These are phyloP conservation scores for Notarius lentiginosus DNA, from an alignment of 2,113 vertebrate species.

Conservation along the genomic window DNA sequence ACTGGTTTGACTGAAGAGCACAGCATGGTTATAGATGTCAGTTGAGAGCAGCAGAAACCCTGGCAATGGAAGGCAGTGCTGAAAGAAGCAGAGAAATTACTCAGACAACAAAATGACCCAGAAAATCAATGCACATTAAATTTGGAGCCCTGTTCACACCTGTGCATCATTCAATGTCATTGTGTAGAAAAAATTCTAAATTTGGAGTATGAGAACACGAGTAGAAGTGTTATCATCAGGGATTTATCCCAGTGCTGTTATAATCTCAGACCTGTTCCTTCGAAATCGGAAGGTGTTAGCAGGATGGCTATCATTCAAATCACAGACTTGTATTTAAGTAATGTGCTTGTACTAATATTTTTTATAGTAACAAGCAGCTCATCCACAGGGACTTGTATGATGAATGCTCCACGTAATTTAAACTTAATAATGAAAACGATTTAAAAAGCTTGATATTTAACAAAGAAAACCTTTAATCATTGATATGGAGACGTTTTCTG, in stretches of 20 bases:
- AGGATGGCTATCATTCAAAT: neutral
- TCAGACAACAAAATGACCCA: neutral
- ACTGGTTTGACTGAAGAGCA: conserved; percentile 89
- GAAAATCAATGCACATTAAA: neutral
- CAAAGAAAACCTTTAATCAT: neutral
- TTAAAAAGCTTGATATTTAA: neutral
- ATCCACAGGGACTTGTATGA: neutral
- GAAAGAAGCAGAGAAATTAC: conserved; percentile 34
- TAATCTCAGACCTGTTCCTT: neutral
- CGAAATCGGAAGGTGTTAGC: neutral
- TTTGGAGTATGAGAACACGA: neutral
- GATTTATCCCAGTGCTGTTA: neutral
- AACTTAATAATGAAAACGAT: neutral
- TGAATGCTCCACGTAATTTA: neutral
- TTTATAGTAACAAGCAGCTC: neutral
- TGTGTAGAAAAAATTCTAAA: neutral
- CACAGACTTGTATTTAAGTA: neutral
- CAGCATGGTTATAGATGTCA: conserved; percentile 85
- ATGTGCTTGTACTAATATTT: neutral
- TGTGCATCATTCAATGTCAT: neutral
- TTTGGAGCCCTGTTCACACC: neutral
- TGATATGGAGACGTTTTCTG: neutral
- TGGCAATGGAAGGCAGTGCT: conserved; percentile 92
- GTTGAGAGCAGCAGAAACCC: conserved; percentile 91
- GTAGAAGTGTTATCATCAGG: neutral